Conservation (phyloP, 2,888 invertebrate species). For the Notodonta ziczac region DNA sequence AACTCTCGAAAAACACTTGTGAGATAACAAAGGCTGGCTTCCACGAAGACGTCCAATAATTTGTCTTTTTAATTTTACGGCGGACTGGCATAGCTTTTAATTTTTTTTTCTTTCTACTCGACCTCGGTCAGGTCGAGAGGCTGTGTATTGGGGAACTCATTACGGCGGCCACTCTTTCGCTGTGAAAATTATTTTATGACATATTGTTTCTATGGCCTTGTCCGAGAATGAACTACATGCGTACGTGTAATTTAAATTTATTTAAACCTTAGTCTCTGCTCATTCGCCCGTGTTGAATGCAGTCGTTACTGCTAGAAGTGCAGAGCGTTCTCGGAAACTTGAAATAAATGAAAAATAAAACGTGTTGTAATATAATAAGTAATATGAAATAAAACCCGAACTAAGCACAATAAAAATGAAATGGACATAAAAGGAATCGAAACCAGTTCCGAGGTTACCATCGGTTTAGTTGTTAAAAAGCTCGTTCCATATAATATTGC, state of each 20-base stretch:
- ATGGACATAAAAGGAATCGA: slow-evolving; percentile 70
- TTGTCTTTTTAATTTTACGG: slow-evolving; percentile 85
- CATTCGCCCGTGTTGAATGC: slow-evolving; percentile 26
- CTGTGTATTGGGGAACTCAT: slow-evolving; percentile 73
- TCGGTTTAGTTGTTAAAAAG: slow-evolving; percentile 81
- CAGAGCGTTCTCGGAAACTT: slow-evolving; percentile 17
- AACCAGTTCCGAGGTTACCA: slow-evolving; percentile 71
- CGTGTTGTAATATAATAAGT: slow-evolving; percentile 73
- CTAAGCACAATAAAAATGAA: slow-evolving; percentile 76
- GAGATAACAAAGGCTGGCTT: slow-evolving; percentile 83
- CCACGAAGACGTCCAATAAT: slow-evolving; percentile 84
- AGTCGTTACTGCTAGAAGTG: slow-evolving; percentile 30
- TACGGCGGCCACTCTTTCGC: slow-evolving; percentile 63
- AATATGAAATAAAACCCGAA: slow-evolving; percentile 72
- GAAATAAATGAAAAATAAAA: slow-evolving; percentile 48
- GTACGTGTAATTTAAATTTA: slow-evolving; percentile 46
- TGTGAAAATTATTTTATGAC: slow-evolving; percentile 76
- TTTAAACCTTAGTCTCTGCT: slow-evolving; percentile 38
- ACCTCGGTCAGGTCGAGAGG: slow-evolving; percentile 71
- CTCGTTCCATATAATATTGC: slow-evolving; percentile 82
- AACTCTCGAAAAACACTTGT: slow-evolving; percentile 84
- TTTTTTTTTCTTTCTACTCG: slow-evolving; percentile 69
- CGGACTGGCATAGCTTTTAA: slow-evolving; percentile 81
- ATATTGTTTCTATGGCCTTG: slow-evolving; percentile 75
- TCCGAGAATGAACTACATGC: slow-evolving; percentile 53